Percentiles rank a stretch among this genome's conserved stretches.
Conservation (phyloP, 2,113 vertebrate species). For the Turnix velox region DNA sequence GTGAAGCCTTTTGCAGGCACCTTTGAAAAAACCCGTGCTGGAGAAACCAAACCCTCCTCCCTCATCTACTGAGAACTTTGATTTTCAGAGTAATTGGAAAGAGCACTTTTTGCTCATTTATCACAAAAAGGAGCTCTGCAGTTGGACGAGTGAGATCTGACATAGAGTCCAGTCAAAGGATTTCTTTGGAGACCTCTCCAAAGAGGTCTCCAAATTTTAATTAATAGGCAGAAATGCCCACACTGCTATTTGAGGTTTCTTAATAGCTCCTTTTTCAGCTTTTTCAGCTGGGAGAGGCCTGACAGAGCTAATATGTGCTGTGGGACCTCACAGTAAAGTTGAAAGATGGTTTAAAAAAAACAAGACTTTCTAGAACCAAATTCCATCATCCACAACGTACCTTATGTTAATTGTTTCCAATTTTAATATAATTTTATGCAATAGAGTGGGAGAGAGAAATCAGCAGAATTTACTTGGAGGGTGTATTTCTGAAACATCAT, state of each 20-base stretch:
- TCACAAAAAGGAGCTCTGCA: background rate
- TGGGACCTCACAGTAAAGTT: background rate
- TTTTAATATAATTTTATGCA: background rate
- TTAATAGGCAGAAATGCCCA: background rate
- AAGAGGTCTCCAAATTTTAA: no score
- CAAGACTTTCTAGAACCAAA: background rate
- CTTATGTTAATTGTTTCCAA: background rate
- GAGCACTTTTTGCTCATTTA: background rate
- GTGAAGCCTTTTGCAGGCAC: background rate
- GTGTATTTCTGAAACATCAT: background rate
- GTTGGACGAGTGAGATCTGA: background rate
- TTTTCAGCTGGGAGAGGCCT: background rate
- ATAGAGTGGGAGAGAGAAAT: background rate
- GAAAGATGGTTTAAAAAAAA: background rate
- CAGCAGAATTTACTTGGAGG: background rate
- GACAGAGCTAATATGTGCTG: fast-evolving
- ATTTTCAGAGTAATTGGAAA: background rate
- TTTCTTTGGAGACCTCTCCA: background rate
- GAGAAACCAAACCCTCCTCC: background rate
- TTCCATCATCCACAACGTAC: background rate
- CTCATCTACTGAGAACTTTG: background rate
- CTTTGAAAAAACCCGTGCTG: background rate
- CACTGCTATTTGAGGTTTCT: background rate
- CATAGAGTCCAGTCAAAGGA: background rate
- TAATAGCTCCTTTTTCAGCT: background rate